Evolutionary conservation across 1,140 invertebrate genomes (phyloP).

Genomic region (Harlomillsia oculata): DNA sequence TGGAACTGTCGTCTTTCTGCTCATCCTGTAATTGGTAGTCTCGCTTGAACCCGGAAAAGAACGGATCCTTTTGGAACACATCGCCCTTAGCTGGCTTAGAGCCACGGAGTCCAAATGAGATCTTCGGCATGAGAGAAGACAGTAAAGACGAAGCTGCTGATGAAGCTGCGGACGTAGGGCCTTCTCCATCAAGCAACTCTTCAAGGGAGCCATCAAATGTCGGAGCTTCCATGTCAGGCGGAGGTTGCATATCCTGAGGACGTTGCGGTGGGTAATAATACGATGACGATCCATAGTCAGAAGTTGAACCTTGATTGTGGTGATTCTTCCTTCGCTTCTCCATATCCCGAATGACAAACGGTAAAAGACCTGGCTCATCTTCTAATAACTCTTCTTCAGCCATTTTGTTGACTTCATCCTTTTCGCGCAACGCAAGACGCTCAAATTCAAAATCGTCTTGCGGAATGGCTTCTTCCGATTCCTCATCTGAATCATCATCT

Average conservation of each 20-base stretch:
- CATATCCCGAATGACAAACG: no score
- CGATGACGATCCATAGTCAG: not conserved
- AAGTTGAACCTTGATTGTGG: not conserved
- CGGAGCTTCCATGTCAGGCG: no score
- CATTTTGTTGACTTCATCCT: slow-evolving; percentile 17
- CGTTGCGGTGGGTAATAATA: no score
- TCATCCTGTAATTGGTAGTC: not conserved
- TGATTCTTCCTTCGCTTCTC: no score
- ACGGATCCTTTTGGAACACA: slow-evolving; percentile 27
- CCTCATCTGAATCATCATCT: slow-evolving; percentile 20
- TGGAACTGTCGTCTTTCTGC: not conserved
- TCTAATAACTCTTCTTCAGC: slow-evolving; percentile 22
- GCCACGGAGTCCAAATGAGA: slow-evolving; percentile 6
- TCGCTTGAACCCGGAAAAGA: slow-evolving; percentile 26
- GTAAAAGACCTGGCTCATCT: slow-evolving; percentile 17
- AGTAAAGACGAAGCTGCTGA: not conserved
- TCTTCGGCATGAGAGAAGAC: slow-evolving; percentile 9
- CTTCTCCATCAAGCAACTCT: no score
- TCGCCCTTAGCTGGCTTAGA: slow-evolving; percentile 1
- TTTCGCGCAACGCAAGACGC: slow-evolving; percentile 2
- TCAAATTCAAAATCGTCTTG: slow-evolving; percentile 20
- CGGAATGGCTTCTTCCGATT: not conserved
- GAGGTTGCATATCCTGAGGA: no score
- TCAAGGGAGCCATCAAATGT: no score
- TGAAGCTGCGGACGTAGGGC: no score